A percentile compares a stretch with the other conserved stretches of the same genome.
Conservation (phyloP, 2,113 vertebrate species). For the Podarcis raffonei region DNA sequence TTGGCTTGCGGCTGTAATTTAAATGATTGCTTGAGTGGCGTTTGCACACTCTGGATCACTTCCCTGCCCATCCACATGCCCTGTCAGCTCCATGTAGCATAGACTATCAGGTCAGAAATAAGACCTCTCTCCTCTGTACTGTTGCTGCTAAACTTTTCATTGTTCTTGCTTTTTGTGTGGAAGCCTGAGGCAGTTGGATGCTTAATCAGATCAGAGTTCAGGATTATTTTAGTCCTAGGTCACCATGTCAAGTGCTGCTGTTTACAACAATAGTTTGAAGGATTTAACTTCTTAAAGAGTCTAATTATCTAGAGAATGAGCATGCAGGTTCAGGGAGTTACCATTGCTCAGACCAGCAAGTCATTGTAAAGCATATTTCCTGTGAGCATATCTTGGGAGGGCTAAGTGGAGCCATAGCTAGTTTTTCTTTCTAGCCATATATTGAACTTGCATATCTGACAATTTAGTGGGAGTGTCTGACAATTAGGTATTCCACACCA, state of each 20-base stretch:
- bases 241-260: slow-evolving; percentile 66
- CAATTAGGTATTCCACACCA: neutral
- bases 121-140: slow-evolving; percentile 5
- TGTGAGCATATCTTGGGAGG: neutral
- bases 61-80: neutral
- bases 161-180: slow-evolving; percentile 10
- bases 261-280: slow-evolving; percentile 59
- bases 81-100: slow-evolving; percentile 27
- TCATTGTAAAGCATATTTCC: slow-evolving; percentile 26
- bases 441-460: neutral
- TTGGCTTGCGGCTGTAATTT: slow-evolving; percentile 12
- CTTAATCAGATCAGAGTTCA: slow-evolving; percentile 65
- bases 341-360: neutral
- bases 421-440: neutral
- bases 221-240: slow-evolving; percentile 58
- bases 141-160: slow-evolving; percentile 37
- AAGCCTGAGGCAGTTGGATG: slow-evolving; percentile 57
- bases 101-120: slow-evolving; percentile 19
- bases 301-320: slow-evolving; percentile 37
- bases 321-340: neutral
- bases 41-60: rapidly evolving
- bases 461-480: neutral
- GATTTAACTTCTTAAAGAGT: slow-evolving; percentile 61
- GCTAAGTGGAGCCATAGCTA: slow-evolving; percentile 3
- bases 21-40: neutral